Evolutionary conservation across 37 sponge, comb jelly and placozoan genomes (phyloP).

Genomic region (Chondrilla cf. caribensis): DNA sequence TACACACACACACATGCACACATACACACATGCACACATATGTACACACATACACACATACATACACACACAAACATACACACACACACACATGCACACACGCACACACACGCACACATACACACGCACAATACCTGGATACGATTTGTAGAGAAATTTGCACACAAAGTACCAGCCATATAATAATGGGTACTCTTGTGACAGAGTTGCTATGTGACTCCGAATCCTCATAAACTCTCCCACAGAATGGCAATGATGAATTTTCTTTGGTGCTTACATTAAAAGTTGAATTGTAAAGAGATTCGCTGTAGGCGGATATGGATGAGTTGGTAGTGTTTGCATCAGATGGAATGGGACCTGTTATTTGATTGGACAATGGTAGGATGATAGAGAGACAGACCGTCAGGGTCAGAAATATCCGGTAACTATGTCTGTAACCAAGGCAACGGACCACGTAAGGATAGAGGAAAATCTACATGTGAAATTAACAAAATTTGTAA

Average conservation of each 20-base stretch:
- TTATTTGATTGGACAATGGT: conserved; percentile 66
- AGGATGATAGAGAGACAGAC: conserved; percentile 26
- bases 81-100: background rate
- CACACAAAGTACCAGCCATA: conserved; percentile 42
- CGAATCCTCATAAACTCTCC: background rate
- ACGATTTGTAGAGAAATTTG: background rate
- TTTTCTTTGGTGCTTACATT: background rate
- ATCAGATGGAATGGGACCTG: conserved; percentile 50
- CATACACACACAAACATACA: background rate
- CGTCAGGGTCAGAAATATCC: conserved; percentile 27
- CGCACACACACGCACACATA: background rate
- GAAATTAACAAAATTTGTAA: background rate
- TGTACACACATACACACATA: background rate
- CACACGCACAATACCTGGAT: conserved; percentile 34
- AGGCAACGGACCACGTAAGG: conserved; percentile 43
- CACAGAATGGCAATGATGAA: background rate
- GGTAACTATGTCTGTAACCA: conserved; percentile 45
- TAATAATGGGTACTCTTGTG: conserved; percentile 23
- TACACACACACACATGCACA: no score
- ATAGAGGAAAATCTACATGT: conserved; percentile 44
- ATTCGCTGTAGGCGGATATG: background rate
- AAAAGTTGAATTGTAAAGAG: no score
- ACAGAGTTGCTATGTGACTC: conserved; percentile 31
- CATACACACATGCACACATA: background rate
- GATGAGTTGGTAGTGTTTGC: background rate